Percentiles rank a stretch among this genome's conserved stretches.
These are phyloP conservation scores for Argentina silus DNA, from an alignment of 2,797 vertebrate species.

Conservation along the genomic window DNA sequence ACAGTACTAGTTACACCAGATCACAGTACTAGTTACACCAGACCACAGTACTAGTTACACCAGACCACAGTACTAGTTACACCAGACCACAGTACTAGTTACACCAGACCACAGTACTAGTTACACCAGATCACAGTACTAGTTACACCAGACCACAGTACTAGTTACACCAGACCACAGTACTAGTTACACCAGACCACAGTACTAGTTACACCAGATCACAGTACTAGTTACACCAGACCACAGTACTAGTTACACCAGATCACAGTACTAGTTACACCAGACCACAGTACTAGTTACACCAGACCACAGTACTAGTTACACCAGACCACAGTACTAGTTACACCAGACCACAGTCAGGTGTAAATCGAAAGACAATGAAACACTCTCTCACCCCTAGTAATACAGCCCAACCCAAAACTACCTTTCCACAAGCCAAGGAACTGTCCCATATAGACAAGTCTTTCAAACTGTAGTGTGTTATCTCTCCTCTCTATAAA, in stretches of 20 bases:
- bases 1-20: no score
- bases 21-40: not conserved
- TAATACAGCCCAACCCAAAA: constrained; percentile 25
- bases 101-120: not conserved
- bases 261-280: no score
- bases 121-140: no score
- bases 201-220: not conserved
- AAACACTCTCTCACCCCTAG: not conserved
- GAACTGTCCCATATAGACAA: constrained; percentile 42
- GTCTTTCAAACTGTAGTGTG: constrained; percentile 55
- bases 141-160: not conserved
- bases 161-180: not conserved
- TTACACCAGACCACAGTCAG: no score
- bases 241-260: not conserved
- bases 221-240: no score
- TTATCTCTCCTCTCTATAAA: constrained; percentile 53
- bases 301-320: not conserved
- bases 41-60: no score
- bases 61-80: not conserved
- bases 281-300: not conserved
- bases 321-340: not conserved
- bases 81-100: no score
- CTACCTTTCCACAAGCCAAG: constrained; percentile 52
- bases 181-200: no score
- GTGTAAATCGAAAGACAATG: no score